A percentile compares a stretch with the other conserved stretches of the same genome.
Conservation (phyloP, 2,113 vertebrate genomes). For the Psilopsiagon aymara region DNA sequence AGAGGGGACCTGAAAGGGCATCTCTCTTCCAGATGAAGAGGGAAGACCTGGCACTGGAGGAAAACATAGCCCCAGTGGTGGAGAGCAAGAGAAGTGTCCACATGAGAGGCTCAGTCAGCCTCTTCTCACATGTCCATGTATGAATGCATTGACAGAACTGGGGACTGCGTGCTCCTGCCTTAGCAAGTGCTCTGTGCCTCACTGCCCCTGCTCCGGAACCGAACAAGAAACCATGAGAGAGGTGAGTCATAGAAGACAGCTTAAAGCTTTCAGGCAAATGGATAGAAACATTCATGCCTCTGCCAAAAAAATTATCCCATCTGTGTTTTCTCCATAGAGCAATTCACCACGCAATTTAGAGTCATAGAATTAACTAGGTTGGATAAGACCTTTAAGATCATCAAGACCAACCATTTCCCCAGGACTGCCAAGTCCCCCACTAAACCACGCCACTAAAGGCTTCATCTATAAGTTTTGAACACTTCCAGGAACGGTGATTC, state of each 20-base stretch:
- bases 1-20: neutral
- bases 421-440: too few species aligned
- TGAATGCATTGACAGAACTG: fast-evolving
- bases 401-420: too few species aligned
- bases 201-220: fast-evolving
- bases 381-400: too few species aligned
- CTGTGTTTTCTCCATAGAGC: neutral
- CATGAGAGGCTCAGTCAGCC: fast-evolving
- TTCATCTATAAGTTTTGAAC: too few species aligned
- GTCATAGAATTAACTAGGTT: too few species aligned
- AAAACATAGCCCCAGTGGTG: fast-evolving
- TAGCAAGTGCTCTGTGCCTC: neutral
- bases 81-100: fast-evolving
- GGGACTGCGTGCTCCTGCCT: too few species aligned
- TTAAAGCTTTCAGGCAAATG: neutral
- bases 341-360: neutral
- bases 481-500: too few species aligned
- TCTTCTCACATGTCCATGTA: fast-evolving
- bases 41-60: neutral
- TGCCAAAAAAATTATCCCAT: neutral
- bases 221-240: neutral
- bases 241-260: fast-evolving
- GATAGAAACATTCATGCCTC: neutral
- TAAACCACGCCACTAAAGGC: too few species aligned
- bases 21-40: neutral